phyloP scores from a whole-genome alignment of 1,140 invertebrate species.

The Caerostris darwini region DNA sequence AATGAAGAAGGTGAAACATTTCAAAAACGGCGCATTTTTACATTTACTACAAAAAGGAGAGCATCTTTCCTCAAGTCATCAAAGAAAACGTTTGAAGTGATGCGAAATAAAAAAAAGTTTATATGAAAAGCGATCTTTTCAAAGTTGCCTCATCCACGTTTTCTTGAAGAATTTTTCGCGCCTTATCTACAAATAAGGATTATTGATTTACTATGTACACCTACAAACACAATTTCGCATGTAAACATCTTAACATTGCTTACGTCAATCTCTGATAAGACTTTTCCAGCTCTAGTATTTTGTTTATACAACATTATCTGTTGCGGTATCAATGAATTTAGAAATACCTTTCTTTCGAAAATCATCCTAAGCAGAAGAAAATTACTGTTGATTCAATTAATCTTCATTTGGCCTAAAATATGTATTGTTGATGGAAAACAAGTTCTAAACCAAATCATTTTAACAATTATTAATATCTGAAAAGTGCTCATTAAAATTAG shows the following conservation, averaged over 20 bases:
- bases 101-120: background rate
- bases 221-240: conserved; percentile 5
- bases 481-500: no score
- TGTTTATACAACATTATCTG: conserved; percentile 11
- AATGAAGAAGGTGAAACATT: no score
- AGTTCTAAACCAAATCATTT: no score
- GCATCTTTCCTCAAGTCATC: background rate
- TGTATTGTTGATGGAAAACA: no score
- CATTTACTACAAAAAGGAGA: background rate
- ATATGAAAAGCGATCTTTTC: background rate
- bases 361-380: no score
- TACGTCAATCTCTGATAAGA: conserved; percentile 18
- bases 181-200: conserved; percentile 24
- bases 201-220: conserved; percentile 40
- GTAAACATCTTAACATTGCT: conserved; percentile 1
- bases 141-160: background rate
- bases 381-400: no score
- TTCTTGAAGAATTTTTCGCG: background rate
- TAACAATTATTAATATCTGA: no score
- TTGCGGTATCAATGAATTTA: background rate
- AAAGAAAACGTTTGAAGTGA: background rate
- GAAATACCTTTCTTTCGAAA: background rate
- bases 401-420: no score
- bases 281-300: background rate
- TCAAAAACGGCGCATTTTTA: no score